Evolutionary conservation across 1,140 invertebrate species (phyloP), one percentile per base, ranked within the genome.

Genomic region (Trichonephila inaurata): DNA sequence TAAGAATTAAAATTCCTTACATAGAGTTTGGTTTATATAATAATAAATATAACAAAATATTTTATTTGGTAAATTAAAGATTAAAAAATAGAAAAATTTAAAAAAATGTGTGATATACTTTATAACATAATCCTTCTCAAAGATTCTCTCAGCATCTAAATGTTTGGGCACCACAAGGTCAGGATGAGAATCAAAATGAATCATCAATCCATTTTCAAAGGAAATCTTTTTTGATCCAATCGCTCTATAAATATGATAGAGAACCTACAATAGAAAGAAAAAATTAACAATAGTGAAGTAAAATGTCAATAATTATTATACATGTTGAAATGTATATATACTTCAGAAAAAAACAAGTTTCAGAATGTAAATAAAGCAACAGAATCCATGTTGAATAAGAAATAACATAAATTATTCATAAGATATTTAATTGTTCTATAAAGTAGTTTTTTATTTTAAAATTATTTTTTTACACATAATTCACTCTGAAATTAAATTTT

Each of bases 141-240:
- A 97, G 0, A 98, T 97, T 6, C 96, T 96, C 92, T 97, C 97
- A n/a, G 97, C 97, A 69, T 96, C 96, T 96, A 98, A 97, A 92
- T 97, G 96, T 94, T 97, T 96, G n/a, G 98, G 97, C 94, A 99
- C 97, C 8, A 98, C 96, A 96, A 99, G 97, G 95, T 99, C 98
- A 6, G 98, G 98, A 96, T 99, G 98, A 0, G 98, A 98, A 96
- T 99, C 98, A 86, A 99, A 97, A 96, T 99, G 98, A 77, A 99
- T 96, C 61, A 99, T 96, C 2, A 97, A 97, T 92, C 97, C 97
- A 62, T 97, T 97, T 95, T 97, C 96, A 51, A 98, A 96, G 0
- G 98, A 98, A 87, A 99, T 96, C 95, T 97, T 97, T 95, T 98
- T 98, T 0, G 97, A 97, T 69, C 98, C 98, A 93, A 99, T 97